A percentile compares a stretch with the other conserved stretches of the same genome.
Conservation (phyloP, 2,113 vertebrate species). For the Pycnonotus jocosus region DNA sequence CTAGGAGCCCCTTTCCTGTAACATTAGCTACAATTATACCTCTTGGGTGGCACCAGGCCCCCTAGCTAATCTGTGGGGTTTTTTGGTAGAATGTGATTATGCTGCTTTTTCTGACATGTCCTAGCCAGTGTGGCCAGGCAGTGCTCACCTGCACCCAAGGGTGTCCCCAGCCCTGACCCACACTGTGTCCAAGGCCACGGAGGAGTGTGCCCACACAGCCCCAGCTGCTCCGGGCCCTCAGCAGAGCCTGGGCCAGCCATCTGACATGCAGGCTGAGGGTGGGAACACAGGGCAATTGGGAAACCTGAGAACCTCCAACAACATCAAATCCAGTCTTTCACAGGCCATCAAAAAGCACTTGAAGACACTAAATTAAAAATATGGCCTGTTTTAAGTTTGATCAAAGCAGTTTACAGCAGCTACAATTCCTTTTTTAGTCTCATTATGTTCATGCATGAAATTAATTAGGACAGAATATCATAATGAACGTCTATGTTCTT, state of each 20-base stretch:
- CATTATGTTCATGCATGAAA: background rate
- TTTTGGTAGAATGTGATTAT: background rate
- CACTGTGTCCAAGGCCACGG: fast-evolving
- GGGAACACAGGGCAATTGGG: fast-evolving
- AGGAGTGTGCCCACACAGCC: fast-evolving
- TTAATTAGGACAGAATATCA: background rate
- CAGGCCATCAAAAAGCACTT: background rate
- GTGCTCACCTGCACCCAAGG: fast-evolving
- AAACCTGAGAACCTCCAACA: background rate
- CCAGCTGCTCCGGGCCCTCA: background rate
- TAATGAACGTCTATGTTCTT: background rate
- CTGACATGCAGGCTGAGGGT: background rate
- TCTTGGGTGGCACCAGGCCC: background rate
- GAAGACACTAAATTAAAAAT: background rate
- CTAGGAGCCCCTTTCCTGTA: conserved; percentile 13
- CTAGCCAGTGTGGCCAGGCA: background rate
- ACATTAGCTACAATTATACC: background rate
- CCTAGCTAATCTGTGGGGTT: background rate
- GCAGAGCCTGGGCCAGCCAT: background rate
- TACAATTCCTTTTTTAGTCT: background rate
- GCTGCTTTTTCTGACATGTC: background rate
- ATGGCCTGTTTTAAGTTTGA: background rate
- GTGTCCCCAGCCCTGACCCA: background rate
- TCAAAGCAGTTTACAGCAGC: background rate
- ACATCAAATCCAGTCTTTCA: background rate